Evolutionary conservation across 2,113 vertebrate genomes (phyloP), one percentile per base, ranked within the genome.

Genomic region (Enhydra lutris): DNA sequence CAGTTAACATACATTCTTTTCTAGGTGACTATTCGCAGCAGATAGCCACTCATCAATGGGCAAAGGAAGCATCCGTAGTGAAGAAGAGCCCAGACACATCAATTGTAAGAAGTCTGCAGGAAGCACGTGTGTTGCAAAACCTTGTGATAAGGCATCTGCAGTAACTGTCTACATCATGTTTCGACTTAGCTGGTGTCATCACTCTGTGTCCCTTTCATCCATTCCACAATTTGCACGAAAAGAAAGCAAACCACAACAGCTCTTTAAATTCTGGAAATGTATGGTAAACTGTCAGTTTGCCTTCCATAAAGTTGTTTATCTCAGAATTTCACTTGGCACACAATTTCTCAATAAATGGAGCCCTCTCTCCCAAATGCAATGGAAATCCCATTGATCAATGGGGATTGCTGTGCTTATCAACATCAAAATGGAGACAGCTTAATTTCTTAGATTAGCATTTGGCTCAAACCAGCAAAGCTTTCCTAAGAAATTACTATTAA

Each of bases 221-320:
- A 94, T 31, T 93, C 89, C 57, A 94, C 23, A 96, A 87, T 96
- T 97, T 89, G 61, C 39, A 47, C 0, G 0, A 36, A 92, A 94
- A 91, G 96, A 63, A 98, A 89, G 50, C 73, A 89, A 84, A 76
- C 83, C 69, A 89, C 57, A 96, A 92, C 81, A 95, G 26, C 42
- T 94, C 92, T 98, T 97, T 92, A 97, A 65, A 97, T 88, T 85
- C 93, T 96, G 80, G 55, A 81, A 96, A 94, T 88, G 10, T 89
- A 92, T 97, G 98, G 95, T 96, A 97, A 98, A 97, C 97, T 97
- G 94, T 97, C 97, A 98, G 26, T 97, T 97, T 96, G 94, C 85
- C 20, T 61, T 96, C 39, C n/a, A 80, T 29, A 90, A 91, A 95
- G 63, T 69, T 97, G 87, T 94, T 94, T 94, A 94, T 96, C 82